Percentiles rank a stretch among this genome's conserved stretches.
These are phyloP conservation scores for Microcebus jonahi DNA, from an alignment of 2,113 vertebrate species.

Conservation along the genomic window DNA sequence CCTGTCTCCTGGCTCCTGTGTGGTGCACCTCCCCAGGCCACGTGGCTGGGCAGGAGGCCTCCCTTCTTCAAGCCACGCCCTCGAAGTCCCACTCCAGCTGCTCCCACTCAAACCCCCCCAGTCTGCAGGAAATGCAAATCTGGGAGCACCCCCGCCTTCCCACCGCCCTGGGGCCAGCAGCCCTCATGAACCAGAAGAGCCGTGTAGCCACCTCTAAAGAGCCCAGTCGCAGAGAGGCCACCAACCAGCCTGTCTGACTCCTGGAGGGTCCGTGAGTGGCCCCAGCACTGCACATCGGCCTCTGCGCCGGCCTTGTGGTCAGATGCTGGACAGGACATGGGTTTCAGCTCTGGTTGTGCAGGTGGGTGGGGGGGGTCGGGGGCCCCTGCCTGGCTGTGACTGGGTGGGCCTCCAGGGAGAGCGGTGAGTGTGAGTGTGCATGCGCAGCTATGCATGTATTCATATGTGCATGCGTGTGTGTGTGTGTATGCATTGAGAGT, in stretches of 20 bases:
- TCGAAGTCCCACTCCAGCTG: background rate
- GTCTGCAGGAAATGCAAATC: background rate
- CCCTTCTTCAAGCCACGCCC: background rate
- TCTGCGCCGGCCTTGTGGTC: background rate
- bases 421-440: accelerated
- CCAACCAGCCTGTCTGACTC: background rate
- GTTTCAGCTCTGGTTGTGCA: background rate
- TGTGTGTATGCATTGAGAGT: background rate
- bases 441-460: accelerated
- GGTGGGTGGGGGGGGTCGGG: accelerated
- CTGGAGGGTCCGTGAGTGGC: accelerated
- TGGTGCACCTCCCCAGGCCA: background rate
- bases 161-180: background rate
- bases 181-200: accelerated
- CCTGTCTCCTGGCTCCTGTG: background rate
- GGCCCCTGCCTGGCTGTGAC: background rate
- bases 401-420: background rate
- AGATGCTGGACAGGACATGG: accelerated
- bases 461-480: accelerated
- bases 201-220: background rate
- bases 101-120: accelerated
- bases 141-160: background rate
- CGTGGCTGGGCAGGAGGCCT: accelerated
- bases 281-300: accelerated
- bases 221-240: background rate